Evolutionary conservation across 2,797 vertebrate genomes (phyloP).

Genomic region (Luscinia luscinia): DNA sequence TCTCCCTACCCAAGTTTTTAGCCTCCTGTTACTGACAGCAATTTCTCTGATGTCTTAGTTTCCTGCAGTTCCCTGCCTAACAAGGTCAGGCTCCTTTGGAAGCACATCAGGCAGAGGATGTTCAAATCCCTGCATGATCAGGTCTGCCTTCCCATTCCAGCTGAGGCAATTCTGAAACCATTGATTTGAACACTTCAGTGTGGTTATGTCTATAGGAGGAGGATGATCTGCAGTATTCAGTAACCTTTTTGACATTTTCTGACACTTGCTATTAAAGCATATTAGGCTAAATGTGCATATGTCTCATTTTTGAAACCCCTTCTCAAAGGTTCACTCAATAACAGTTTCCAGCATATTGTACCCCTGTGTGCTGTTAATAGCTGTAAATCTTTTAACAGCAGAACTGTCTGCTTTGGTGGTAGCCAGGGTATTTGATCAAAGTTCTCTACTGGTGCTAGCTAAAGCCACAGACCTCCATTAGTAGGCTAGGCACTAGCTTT

Average conservation of each 20-base stretch:
- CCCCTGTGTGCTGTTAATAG: slow-evolving; percentile 13
- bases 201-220: background rate
- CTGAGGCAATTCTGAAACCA: background rate
- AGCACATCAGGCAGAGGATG: background rate
- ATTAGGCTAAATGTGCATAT: background rate
- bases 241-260: slow-evolving; percentile 29
- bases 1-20: background rate
- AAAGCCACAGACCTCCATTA: background rate
- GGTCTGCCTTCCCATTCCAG: background rate
- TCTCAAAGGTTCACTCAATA: background rate
- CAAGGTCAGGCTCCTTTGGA: background rate
- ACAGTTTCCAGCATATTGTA: background rate
- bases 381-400: slow-evolving; percentile 44
- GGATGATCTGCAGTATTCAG: background rate
- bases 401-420: slow-evolving; percentile 2
- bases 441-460: background rate
- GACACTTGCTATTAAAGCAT: slow-evolving; percentile 17
- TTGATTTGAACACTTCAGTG: background rate
- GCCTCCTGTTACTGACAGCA: background rate
- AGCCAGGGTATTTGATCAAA: background rate
- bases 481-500: background rate
- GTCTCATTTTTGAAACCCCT: background rate
- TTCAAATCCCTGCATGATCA: background rate
- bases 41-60: background rate
- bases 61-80: background rate